phyloP scores from a whole-genome alignment of 2,113 vertebrate genomes.

The Psophia crepitans region DNA sequence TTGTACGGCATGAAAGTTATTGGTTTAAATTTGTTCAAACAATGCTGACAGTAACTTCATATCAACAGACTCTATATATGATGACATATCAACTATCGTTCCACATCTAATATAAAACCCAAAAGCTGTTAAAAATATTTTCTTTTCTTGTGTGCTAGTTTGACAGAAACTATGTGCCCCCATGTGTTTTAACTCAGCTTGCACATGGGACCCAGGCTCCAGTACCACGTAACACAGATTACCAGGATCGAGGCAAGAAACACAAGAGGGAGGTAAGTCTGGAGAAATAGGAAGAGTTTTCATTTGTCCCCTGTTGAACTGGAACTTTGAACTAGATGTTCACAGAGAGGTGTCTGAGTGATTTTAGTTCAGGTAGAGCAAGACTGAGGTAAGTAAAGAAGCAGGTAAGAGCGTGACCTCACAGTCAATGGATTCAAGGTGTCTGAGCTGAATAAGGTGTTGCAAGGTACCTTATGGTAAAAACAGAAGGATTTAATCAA shows the following conservation, averaged over 20 bases:
- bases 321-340: neutral
- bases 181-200: neutral
- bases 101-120: neutral
- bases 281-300: neutral
- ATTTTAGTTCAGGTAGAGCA: neutral
- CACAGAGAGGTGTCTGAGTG: neutral
- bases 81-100: neutral
- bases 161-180: neutral
- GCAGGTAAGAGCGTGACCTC: neutral
- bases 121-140: neutral
- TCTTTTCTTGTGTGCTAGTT: neutral
- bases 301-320: neutral
- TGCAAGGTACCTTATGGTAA: neutral
- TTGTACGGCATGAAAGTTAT: neutral
- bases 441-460: neutral
- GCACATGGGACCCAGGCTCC: neutral
- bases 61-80: neutral
- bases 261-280: neutral
- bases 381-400: neutral
- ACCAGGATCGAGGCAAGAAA: neutral
- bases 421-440: neutral
- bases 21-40: neutral
- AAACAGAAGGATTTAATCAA: constrained; percentile 20
- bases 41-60: neutral
- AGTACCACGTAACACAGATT: neutral